Conservation (phyloP, 2,888 invertebrate species). For the Pantelozetes paolii region DNA sequence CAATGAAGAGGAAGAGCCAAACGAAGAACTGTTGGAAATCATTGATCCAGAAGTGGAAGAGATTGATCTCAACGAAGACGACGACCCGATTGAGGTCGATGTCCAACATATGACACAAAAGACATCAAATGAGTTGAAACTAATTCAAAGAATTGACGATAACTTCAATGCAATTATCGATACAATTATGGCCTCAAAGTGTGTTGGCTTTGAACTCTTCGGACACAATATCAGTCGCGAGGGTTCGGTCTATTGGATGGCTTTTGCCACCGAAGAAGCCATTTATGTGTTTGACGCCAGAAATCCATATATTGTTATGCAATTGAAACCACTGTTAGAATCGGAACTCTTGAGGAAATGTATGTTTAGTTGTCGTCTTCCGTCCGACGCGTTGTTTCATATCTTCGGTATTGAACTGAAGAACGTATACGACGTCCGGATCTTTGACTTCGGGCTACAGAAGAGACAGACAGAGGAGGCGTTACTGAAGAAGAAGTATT, state of each 20-base stretch:
- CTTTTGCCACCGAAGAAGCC: background rate
- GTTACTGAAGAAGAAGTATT: background rate
- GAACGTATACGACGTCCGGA: background rate
- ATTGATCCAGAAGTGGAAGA: background rate
- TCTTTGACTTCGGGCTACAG: background rate
- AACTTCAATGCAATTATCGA: background rate
- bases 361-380: background rate
- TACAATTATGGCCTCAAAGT: background rate
- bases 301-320: background rate
- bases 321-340: background rate
- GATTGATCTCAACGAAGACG: constrained; percentile 29
- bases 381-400: constrained; percentile 4
- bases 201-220: background rate
- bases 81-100: background rate
- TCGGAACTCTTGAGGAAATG: background rate
- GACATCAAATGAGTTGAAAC: background rate
- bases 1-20: background rate
- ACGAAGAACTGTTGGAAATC: background rate
- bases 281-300: constrained; percentile 1
- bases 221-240: background rate
- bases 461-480: background rate
- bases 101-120: background rate
- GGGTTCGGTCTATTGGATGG: background rate
- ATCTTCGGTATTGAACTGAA: constrained; percentile 1
- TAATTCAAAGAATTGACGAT: background rate